phyloP scores from a whole-genome alignment of 2,113 vertebrate genomes.

The Herpailurus yagouaroundi region DNA sequence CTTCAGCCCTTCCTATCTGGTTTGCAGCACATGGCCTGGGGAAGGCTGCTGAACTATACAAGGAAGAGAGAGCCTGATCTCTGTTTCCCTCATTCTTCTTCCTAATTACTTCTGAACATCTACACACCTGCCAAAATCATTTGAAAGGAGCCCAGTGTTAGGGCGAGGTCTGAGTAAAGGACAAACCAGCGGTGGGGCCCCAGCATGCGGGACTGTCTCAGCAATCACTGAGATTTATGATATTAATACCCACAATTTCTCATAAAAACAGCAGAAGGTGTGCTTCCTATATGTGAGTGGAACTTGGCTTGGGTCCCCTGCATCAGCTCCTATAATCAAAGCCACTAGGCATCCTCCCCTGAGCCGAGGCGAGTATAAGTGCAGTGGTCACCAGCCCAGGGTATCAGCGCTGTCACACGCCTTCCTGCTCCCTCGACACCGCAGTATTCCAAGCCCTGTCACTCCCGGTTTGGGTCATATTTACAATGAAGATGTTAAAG shows the following conservation, averaged over 20 bases:
- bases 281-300: constrained; percentile 3
- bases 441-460: neutral
- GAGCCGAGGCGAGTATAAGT: neutral
- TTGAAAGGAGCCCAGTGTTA: neutral
- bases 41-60: neutral
- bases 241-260: constrained; percentile 40
- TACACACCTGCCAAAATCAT: neutral
- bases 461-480: neutral
- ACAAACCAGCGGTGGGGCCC: neutral
- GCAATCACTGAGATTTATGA: constrained; percentile 55
- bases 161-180: neutral
- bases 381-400: neutral
- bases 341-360: neutral
- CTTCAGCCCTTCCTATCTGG: neutral
- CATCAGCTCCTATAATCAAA: constrained; percentile 63
- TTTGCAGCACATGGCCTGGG: neutral
- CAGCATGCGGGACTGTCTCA: neutral
- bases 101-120: neutral
- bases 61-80: neutral
- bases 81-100: neutral
- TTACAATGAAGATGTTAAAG: constrained; percentile 1
- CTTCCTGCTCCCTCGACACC: neutral
- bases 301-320: constrained; percentile 50
- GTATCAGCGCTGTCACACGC: neutral
- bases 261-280: constrained; percentile 15